These are phyloP conservation scores for Passer montanus DNA, from an alignment of 2,113 vertebrate species.

Conservation along the genomic window DNA sequence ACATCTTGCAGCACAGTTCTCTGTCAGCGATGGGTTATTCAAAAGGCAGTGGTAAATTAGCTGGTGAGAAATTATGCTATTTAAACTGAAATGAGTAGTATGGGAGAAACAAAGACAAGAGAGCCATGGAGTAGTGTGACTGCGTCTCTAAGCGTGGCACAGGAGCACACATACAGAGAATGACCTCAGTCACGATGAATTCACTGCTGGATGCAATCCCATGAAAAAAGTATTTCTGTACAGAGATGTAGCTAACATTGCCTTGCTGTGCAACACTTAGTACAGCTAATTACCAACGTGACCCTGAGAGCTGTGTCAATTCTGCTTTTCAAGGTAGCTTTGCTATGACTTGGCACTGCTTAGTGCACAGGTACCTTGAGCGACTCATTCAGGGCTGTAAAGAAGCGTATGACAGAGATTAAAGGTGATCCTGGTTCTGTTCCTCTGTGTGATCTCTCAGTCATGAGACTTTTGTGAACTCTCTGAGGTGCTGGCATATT, in stretches of 20 bases:
- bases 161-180: rapidly evolving
- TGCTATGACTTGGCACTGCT: background rate
- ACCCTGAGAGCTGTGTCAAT: background rate
- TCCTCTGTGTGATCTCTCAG: background rate
- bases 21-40: background rate
- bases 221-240: background rate
- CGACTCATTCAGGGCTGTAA: background rate
- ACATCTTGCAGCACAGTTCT: background rate
- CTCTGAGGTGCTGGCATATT: background rate
- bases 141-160: background rate
- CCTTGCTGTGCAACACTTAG: background rate
- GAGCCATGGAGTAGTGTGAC: background rate
- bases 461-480: background rate
- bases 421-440: background rate
- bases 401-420: background rate
- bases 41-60: background rate
- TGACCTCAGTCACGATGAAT: background rate
- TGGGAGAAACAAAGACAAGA: background rate
- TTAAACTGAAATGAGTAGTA: background rate
- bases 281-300: background rate
- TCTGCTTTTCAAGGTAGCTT: background rate
- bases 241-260: background rate
- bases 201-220: background rate
- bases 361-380: background rate
- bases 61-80: background rate